Evolutionary conservation across 2,113 vertebrate genomes (phyloP), one percentile per base, ranked within the genome.

Genomic region (Podarcis cretensis): DNA sequence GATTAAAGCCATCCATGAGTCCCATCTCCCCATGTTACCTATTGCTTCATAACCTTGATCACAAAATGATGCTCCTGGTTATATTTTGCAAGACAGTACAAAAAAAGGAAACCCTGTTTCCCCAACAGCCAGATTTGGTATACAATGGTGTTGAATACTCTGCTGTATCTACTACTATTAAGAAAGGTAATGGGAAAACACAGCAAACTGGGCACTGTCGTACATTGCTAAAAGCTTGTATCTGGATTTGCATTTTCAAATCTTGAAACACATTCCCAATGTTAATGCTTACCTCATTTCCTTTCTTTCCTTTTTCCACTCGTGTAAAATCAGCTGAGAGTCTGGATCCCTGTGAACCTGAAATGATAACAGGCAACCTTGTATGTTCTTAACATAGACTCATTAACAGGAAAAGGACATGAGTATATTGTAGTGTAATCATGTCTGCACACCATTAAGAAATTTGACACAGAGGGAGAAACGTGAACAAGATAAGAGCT

Each of bases 251-350:
- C 3, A 69, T 6, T 3, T 10, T 12, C 6, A 90, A 78, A 9
- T 8, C 1, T 65, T 2, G 65, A 37, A 48, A 90, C 84, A 86
- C 63, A 77, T 79, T 57, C 85, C 5, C 10, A 85, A 1, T 65
- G 21, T 35, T 2, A 0, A 3, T 21, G 59, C 94, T 96, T 95
- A 99, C 99, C 98, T 98, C 97, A 99, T 96, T 88, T 97, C 96
- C 84, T 98, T 98, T 89, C 98, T 97, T 91, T 99, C 99, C 89
- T 95, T 97, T 85, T 98, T 98, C 99, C 99, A 99, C 86, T 99
- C 98, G 91, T 98, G 96, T 40, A 99, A 95, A 59, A 99, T 98
- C 88, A 97, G 97, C 93, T 98, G 98, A 12, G 98, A 98, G 6
- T 97, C 98, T 0, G 96, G 93, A 90, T 99, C 98, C 93, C 97